These are phyloP conservation scores for Oedothorax gibbosus DNA, from an alignment of 1,140 invertebrate genomes.

Conservation along the genomic window DNA sequence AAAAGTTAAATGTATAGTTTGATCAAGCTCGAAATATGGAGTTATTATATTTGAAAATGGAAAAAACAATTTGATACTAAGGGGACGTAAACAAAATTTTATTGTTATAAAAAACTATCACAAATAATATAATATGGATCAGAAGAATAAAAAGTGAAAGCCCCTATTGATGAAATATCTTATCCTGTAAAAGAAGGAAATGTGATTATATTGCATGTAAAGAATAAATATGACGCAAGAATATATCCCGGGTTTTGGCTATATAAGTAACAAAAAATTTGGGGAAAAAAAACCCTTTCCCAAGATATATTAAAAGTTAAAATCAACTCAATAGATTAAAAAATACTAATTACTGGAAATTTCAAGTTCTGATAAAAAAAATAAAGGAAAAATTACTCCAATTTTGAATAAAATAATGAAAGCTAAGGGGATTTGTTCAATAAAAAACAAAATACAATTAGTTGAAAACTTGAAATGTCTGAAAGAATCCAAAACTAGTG, in stretches of 20 bases:
- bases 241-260: slow-evolving; percentile 18
- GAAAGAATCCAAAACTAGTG: neutral
- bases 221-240: no score
- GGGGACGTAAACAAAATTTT: slow-evolving; percentile 33
- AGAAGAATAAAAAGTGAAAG: slow-evolving; percentile 64
- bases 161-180: slow-evolving; percentile 64
- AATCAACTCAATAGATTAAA: neutral
- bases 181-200: neutral
- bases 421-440: slow-evolving; percentile 26
- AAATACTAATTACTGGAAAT: slow-evolving; percentile 21
- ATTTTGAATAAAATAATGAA: slow-evolving; percentile 13
- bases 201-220: slow-evolving; percentile 26
- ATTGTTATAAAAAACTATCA: slow-evolving; percentile 3
- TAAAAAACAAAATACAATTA: slow-evolving; percentile 27
- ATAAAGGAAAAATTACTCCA: neutral
- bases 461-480: slow-evolving; percentile 8
- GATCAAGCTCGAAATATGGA: slow-evolving; percentile 39
- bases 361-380: slow-evolving; percentile 14
- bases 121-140: slow-evolving; percentile 19
- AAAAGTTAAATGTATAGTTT: slow-evolving; percentile 8
- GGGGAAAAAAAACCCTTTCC: neutral
- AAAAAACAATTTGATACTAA: no score
- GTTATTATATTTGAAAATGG: no score
- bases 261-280: slow-evolving; percentile 17
- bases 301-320: neutral